Base-by-base conservation (phyloP, 2,888 invertebrate species). In the Gisinianus flammeolus region DNA sequence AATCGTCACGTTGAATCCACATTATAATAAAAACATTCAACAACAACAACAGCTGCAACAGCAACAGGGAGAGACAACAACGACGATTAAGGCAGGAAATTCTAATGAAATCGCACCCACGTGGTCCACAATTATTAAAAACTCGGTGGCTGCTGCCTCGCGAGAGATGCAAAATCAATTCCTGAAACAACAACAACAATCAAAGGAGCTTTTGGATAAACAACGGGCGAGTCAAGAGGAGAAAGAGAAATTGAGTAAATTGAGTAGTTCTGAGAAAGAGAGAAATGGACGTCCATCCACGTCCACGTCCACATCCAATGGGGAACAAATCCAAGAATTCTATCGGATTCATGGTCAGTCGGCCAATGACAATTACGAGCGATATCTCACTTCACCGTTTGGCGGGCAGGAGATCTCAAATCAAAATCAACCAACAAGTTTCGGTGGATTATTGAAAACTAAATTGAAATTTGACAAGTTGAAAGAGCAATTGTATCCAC, bases 381-480 rank as follows among this genome's bases (percentile, higher is more conserved):
- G 24, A 44, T 68, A 68, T 16, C 44, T 68, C 16, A 44, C 44
- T 26, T 44, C 35, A 44, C 31, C 66, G 0, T 35, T 24, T 8
- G 24, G 24, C 8, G 4, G 19, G 16, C 22, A 33, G 16, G n/a
- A 35, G 19, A 16, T 33, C n/a, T 33, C 33, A 10, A 31, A 67
- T 22, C n/a, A 16, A 1, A n/a, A 22, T 3, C 22, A 22, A 24
- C 19, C 33, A 0, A 74, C 80, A 19, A 82, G 78, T 58, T 83
- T 84, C 74, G 81, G 82, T n/a, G 83, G 82, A 5, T 79, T 84
- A 8, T 68, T 84, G 8, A 80, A 81, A 31, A 80, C 82, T 19
- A 84, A 84, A 79, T 74, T 84, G 77, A 81, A 82, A 67, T 83
- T 81, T 72, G 84, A 84, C 12, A 82, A 80, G 33, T 72, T 84